phyloP scores from a whole-genome alignment of 2,113 vertebrate genomes.

The Argyrosomus japonicus region DNA sequence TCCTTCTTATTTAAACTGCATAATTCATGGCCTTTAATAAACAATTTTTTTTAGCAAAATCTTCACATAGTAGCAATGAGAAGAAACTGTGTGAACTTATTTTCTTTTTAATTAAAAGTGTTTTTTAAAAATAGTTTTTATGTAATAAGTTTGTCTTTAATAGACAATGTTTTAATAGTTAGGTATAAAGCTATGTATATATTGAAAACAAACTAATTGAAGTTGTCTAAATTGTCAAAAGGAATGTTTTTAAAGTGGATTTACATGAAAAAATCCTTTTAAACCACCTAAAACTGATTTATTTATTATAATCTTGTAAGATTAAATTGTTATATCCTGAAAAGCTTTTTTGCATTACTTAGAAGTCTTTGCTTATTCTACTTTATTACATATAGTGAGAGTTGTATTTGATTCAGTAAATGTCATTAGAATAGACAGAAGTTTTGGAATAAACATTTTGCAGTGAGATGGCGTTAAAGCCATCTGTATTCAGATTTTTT shows the following conservation, averaged over 20 bases:
- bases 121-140: not conserved
- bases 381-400: not conserved
- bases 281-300: not conserved
- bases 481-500: not conserved
- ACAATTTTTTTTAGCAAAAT: not conserved
- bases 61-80: not conserved
- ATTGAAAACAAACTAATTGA: not conserved
- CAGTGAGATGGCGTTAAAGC: not conserved
- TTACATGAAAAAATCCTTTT: not conserved
- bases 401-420: not conserved
- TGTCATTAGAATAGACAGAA: not conserved
- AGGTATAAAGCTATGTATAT: not conserved
- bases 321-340: not conserved
- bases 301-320: not conserved
- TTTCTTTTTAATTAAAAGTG: not conserved
- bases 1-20: not conserved
- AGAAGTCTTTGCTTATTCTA: not conserved
- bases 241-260: not conserved
- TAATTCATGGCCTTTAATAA: not conserved
- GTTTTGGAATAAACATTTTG: not conserved
- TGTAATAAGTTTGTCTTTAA: not conserved
- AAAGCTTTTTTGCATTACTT: not conserved
- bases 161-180: not conserved
- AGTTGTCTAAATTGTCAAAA: not conserved
- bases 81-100: not conserved